Base-by-base conservation (phyloP, 2,113 vertebrate genomes). In the Hemicordylus capensis region DNA sequence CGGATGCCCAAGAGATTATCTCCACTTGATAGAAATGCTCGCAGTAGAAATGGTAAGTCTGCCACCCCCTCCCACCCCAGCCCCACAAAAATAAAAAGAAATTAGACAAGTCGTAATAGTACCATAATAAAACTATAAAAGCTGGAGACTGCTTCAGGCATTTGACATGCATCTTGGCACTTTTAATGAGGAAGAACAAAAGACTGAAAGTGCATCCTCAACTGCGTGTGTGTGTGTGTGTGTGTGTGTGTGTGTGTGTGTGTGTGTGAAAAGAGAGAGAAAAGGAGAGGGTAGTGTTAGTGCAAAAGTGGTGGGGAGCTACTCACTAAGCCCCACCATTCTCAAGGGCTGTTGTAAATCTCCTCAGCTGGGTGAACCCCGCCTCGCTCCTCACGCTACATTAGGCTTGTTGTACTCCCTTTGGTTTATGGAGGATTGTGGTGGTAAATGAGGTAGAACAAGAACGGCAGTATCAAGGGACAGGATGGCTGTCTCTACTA, bases 391-490 rank as follows among this genome's bases (percentile, higher is more conserved):
- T 94, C 92, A 93, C 4, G 90, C 90, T 93, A 91, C 95, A 95
- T 95, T 93, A 95, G 91, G 86, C 92, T 87, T 83, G 61, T 88
- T 89, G 92, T 84, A 86, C 90, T 95, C 92, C 93, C 91, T 87
- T 92, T 85, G 93, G 87, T 93, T 93, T 93, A 88, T 87, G 89
- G 86, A 92, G 88, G 86, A 88, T 39, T 88, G 89, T 87, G 92
- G 89, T 84, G 93, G 91, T 93, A 94, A 94, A 94, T 92, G 93
- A 92, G 93, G 88, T 89, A 84, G 92, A 93, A 94, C 90, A 87
- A 83, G 90, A 93, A 88, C 91, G 73, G 93, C 31, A 75, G 82
- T 81, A 6, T 63, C 94, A 37, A 89, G 94, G 94, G 92, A 95
- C 76, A 73, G 31, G 24, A 88, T 63, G 79, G 56, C 91, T 80